Percentiles rank a stretch among this genome's conserved stretches.
Evolutionary conservation across 2,888 invertebrate species (phyloP).

Genomic region (Parnassius apollo): DNA sequence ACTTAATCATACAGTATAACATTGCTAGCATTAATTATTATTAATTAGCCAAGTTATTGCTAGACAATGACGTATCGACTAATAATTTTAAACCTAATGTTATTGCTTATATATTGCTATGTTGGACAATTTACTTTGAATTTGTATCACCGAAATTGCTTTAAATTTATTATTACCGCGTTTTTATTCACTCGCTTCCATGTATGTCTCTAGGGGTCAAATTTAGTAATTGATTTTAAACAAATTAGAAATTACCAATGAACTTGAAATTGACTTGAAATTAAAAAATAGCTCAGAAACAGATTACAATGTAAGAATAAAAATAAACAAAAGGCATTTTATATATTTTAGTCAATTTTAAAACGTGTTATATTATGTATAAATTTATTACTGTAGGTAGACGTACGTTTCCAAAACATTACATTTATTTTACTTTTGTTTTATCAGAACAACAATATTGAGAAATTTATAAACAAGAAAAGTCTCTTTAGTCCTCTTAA

Average conservation of each 20-base stretch:
- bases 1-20: background rate
- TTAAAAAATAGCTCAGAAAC: no score
- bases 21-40: constrained; percentile 8
- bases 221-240: no score
- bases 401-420: constrained; percentile 11
- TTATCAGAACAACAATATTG: background rate
- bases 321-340: no score
- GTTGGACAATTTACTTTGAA: constrained; percentile 57
- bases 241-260: no score
- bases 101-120: constrained; percentile 59
- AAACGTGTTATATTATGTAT: no score
- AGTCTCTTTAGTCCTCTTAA: constrained; percentile 11
- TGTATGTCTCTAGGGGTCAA: no score
- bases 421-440: background rate
- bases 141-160: constrained; percentile 51
- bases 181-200: no score
- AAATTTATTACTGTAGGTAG: background rate
- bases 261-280: no score
- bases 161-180: constrained; percentile 28
- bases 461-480: constrained; percentile 2
- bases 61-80: constrained; percentile 37
- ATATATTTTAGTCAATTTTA: no score
- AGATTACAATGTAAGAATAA: no score
- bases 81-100: constrained; percentile 32
- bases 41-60: constrained; percentile 30